These are phyloP conservation scores for Pharmacophagus antenor DNA, from an alignment of 2,888 invertebrate genomes.

Conservation along the genomic window DNA sequence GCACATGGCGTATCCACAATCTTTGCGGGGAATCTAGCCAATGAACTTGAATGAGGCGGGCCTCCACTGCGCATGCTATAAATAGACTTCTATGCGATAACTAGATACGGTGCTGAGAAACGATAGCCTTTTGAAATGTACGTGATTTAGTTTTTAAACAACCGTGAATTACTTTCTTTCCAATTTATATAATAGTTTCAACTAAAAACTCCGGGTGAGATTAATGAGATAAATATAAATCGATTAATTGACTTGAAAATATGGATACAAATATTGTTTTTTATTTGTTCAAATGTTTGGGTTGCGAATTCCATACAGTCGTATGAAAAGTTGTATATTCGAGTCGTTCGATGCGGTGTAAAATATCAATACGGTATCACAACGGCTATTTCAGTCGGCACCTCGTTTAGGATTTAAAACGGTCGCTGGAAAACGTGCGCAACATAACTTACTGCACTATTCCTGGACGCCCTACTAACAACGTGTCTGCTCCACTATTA, in stretches of 20 bases:
- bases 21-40: conserved; percentile 67
- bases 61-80: conserved; percentile 64
- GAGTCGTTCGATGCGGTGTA: conserved; percentile 44
- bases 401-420: conserved; percentile 65
- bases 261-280: not conserved
- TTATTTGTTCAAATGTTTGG: not conserved
- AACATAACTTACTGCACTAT: conserved; percentile 61
- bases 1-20: conserved; percentile 36
- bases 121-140: conserved; percentile 30
- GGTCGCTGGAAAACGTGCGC: conserved; percentile 72
- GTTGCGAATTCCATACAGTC: not conserved
- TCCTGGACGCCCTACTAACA: conserved; percentile 71
- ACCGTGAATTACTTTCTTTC: conserved; percentile 10
- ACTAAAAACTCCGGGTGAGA: too few species aligned
- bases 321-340: not conserved
- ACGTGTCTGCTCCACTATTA: conserved; percentile 47
- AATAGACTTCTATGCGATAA: conserved; percentile 46
- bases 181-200: not conserved
- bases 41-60: conserved; percentile 67
- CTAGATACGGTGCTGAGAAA: conserved; percentile 28
- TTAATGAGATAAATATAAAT: too few species aligned
- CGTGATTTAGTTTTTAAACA: conserved; percentile 29
- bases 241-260: too few species aligned
- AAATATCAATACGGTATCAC: conserved; percentile 52
- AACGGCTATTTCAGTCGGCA: conserved; percentile 69